Conservation (phyloP, 2,888 invertebrate genomes). For the Notodonta dromedarius region DNA sequence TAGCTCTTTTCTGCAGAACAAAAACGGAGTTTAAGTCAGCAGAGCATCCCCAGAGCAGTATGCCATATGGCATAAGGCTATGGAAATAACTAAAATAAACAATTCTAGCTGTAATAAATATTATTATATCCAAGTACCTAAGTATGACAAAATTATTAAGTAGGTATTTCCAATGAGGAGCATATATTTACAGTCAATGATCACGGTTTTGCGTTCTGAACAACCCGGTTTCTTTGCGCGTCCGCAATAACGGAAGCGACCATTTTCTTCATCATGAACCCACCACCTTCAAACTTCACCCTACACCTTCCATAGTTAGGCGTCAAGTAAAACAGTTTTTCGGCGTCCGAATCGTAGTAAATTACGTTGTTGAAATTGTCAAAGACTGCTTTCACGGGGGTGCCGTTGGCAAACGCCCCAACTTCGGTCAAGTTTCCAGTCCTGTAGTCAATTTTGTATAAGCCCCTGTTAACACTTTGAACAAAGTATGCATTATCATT, state of each 20-base stretch:
- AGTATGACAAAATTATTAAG: too few species aligned
- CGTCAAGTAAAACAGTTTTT: slow-evolving; percentile 57
- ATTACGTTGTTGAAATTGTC: slow-evolving; percentile 65
- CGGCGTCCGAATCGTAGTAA: slow-evolving; percentile 55
- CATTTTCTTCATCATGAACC: slow-evolving; percentile 24
- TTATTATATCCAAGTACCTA: too few species aligned
- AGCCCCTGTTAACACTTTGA: slow-evolving; percentile 53
- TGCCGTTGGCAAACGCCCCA: slow-evolving; percentile 57
- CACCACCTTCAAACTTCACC: slow-evolving; percentile 45
- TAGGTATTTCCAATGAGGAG: too few species aligned
- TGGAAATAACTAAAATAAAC: too few species aligned
- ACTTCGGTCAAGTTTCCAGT: slow-evolving; percentile 47
- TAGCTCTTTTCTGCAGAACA: too few species aligned
- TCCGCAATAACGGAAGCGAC: neutral
- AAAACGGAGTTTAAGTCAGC: too few species aligned
- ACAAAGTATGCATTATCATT: slow-evolving; percentile 58
- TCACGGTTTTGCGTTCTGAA: neutral
- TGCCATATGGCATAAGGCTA: too few species aligned
- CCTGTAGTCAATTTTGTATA: slow-evolving; percentile 61
- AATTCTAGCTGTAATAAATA: too few species aligned
- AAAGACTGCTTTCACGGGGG: slow-evolving; percentile 56
- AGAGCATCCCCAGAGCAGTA: too few species aligned
- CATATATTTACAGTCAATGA: too few species aligned
- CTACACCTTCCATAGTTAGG: slow-evolving; percentile 60
- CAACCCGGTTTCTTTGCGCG: neutral